Evolutionary conservation across 1,140 invertebrate genomes (phyloP), one percentile per base, ranked within the genome.

Genomic region (Drosophila quadrilineata): DNA sequence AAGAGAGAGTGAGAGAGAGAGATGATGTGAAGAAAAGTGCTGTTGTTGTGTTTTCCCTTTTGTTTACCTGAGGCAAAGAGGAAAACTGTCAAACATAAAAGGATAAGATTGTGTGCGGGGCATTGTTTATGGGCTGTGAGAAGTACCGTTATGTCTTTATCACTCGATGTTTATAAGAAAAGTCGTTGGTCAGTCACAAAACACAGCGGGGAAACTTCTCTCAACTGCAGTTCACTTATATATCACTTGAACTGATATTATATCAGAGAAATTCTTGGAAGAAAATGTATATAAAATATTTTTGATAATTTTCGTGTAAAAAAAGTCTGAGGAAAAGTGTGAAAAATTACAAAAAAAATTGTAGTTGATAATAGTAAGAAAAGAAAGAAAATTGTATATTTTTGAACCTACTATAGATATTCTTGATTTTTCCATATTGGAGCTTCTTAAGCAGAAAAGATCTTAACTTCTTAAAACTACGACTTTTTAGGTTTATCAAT

Each of bases 131-230:
- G 57, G 48, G 26, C 68, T 67, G 56, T 46, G 50, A 67, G 43
- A 62, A 38, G 64, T 63, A 50, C 69, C 69, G 64, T 71, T 71
- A 68, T 71, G 58, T 14, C 50, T 62, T 71, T 71, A 71, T 71
- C 64, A 71, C 45, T 49, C 54, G 2, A 5, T 10, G 14, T 31
- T 31, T 48, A n/a, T n/a, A n/a, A n/a, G n/a, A n/a, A n/a, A n/a
- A n/a, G 48, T 60, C 40, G 12, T 48, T 31, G 35, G 36, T 53
- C 10, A 43, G 50, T 19, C 48, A 33, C 29, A 16, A 22, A 6
- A 38, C 59, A 6, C 57, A 52, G 63, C 63, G 54, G 63, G 56
- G 52, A 16, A 22, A 36, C 17, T 3, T 29, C n/a, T n/a, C n/a
- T n/a, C 31, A 26, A 66, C 21, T 28, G 12, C 41, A 26, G 16